Evolutionary conservation across 2,888 invertebrate genomes (phyloP).

Genomic region (Leptura quadrifasciata): DNA sequence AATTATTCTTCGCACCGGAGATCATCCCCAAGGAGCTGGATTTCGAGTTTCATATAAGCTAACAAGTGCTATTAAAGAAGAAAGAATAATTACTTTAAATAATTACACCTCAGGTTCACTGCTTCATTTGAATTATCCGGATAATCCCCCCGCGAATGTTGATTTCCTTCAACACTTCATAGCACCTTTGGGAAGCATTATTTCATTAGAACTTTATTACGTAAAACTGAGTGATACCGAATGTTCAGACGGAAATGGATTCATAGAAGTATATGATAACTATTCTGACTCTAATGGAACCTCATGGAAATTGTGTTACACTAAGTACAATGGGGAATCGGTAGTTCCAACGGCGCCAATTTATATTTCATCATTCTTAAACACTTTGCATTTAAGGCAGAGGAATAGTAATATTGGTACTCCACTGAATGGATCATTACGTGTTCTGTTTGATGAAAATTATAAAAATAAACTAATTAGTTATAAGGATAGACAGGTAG

Average conservation of each 20-base stretch:
- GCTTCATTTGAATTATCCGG: constrained; percentile 78
- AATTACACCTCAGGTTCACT: constrained; percentile 74
- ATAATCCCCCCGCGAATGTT: constrained; percentile 74
- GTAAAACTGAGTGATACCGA: constrained; percentile 73
- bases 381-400: constrained; percentile 80
- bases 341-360: constrained; percentile 71
- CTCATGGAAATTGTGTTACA: constrained; percentile 80
- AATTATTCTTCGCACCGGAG: constrained; percentile 80
- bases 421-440: constrained; percentile 79
- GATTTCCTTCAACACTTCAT: constrained; percentile 77
- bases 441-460: constrained; percentile 79
- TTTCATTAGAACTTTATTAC: constrained; percentile 75
- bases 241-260: constrained; percentile 61
- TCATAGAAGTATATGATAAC: constrained; percentile 77
- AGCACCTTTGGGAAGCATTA: constrained; percentile 76
- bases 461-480: constrained; percentile 80
- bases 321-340: constrained; percentile 66
- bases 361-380: constrained; percentile 82
- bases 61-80: constrained; percentile 69
- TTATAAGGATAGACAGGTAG: constrained; percentile 77
- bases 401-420: constrained; percentile 73
- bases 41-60: constrained; percentile 81
- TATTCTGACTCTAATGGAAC: constrained; percentile 84
- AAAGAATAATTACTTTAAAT: constrained; percentile 73
- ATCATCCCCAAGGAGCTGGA: constrained; percentile 79